Base-by-base conservation (phyloP, 2,797 vertebrate species). In the Chrosomus eos region DNA sequence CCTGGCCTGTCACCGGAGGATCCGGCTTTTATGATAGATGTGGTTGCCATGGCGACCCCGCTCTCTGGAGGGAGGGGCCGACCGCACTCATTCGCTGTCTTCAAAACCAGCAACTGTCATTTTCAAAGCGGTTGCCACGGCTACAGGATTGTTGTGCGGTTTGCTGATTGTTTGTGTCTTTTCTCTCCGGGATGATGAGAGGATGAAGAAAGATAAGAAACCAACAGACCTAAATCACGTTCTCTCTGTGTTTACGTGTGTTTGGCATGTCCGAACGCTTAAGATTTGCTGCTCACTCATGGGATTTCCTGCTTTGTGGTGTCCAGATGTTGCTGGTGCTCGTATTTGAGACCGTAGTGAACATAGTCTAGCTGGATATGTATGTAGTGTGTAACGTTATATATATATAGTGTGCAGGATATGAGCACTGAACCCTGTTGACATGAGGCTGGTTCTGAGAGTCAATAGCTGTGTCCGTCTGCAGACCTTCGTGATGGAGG, bases 41-140 rank as follows among this genome's bases (percentile, higher is more conserved):
- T 93, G 93, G 95, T 95, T 95, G 92, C 95, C 94, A 96, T 96
- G 94, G 96, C 92, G 94, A 95, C 95, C 92, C 91, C 93, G 93
- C 91, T 71, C 93, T 96, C 96, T 94, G 92, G 85, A 91, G 92
- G 90, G 81, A 92, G 91, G 71, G 90, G 90, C 89, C 23, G n/a
- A 36, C 18, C 33, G 62, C 43, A 53, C 64, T 53, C 80, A 26
- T 85, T 85, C 67, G 60, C 58, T 48, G 45, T 80, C 36, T 45
- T n/a, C 79, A 85, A 75, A 86, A 67, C 16, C 62, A 70, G 23
- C 76, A 58, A 33, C 78, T 84, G 85, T 89, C 90, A 90, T 93
- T 94, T 85, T 89, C 92, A 92, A 94, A 93, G 92, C 93, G 91
- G 95, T 95, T 95, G 90, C 95, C 93, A 92, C 87, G 94, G 95